Conservation (phyloP, 2,113 vertebrate species). For the Phoenicopterus ruber region DNA sequence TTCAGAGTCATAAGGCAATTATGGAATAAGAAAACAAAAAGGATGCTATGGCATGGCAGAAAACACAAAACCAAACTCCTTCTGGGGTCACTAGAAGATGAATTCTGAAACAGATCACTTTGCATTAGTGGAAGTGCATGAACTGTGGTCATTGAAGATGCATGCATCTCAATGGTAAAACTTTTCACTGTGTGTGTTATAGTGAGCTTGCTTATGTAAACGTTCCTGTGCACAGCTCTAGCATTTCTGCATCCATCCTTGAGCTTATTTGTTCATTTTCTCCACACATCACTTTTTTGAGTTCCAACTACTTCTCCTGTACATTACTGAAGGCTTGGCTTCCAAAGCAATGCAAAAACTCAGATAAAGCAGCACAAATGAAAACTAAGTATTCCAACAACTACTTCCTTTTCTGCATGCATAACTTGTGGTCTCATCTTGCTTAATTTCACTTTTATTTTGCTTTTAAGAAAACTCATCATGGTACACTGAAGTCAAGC, state of each 20-base stretch:
- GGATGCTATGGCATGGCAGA: background rate
- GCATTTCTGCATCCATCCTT: background rate
- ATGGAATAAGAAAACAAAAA: constrained; percentile 35
- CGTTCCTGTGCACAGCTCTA: background rate
- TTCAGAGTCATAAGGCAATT: background rate
- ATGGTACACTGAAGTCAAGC: background rate
- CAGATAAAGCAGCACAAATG: background rate
- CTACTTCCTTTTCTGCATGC: background rate
- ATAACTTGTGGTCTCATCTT: background rate
- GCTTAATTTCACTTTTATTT: background rate
- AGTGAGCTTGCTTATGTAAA: background rate
- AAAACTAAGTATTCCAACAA: background rate
- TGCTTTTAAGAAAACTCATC: background rate
- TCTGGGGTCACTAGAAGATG: background rate
- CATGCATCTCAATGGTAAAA: background rate
- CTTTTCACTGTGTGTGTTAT: background rate
- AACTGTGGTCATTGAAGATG: background rate
- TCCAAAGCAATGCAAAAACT: background rate
- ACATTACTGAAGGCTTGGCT: background rate
- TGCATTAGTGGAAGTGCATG: background rate
- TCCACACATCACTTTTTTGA: background rate
- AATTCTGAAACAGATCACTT: background rate
- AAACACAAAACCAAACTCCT: background rate
- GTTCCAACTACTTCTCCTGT: background rate
- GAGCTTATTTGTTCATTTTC: background rate